A percentile compares a stretch with the other conserved stretches of the same genome.
Evolutionary conservation across 35 echinoderm and acorn worm genomes (phyloP).

Genomic region (Apostichopus californicus): DNA sequence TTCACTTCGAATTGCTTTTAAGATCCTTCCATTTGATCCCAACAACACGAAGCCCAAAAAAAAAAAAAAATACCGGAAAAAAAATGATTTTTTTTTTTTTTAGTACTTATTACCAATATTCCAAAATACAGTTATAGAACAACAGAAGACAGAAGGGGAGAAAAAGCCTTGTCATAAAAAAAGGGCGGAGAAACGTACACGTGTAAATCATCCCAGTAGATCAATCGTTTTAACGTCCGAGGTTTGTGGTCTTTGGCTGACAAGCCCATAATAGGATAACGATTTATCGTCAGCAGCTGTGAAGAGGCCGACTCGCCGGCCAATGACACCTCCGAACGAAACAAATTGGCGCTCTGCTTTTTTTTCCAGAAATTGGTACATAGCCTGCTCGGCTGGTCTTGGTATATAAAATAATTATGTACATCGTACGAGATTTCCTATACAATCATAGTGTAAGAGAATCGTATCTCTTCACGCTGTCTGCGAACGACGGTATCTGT

Average conservation of each 20-base stretch:
- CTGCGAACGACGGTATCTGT: too few species aligned
- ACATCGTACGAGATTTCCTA: too few species aligned
- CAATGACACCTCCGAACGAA: conserved; percentile 21
- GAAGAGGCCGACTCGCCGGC: conserved; percentile 6
- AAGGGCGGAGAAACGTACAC: conserved; percentile 8
- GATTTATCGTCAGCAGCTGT: conserved; percentile 44
- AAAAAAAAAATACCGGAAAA: background rate
- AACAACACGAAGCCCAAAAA: background rate
- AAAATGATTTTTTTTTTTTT: background rate
- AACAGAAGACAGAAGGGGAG: background rate
- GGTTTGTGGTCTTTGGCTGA: conserved; percentile 24
- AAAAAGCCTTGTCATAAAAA: background rate
- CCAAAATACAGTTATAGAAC: background rate
- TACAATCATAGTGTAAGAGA: too few species aligned
- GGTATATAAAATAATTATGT: too few species aligned
- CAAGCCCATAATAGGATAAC: conserved; percentile 47
- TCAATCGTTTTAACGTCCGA: conserved; percentile 46
- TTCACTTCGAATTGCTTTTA: conserved; percentile 8
- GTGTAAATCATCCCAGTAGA: conserved; percentile 27
- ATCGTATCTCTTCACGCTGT: too few species aligned
- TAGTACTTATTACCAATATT: conserved; percentile 8
- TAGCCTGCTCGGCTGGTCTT: too few species aligned
- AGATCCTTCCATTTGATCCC: background rate
- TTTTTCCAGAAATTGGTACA: too few species aligned
- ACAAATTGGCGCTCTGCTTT: too few species aligned